Conservation (phyloP, 2,888 invertebrate species). For the Platypus cylindrus region DNA sequence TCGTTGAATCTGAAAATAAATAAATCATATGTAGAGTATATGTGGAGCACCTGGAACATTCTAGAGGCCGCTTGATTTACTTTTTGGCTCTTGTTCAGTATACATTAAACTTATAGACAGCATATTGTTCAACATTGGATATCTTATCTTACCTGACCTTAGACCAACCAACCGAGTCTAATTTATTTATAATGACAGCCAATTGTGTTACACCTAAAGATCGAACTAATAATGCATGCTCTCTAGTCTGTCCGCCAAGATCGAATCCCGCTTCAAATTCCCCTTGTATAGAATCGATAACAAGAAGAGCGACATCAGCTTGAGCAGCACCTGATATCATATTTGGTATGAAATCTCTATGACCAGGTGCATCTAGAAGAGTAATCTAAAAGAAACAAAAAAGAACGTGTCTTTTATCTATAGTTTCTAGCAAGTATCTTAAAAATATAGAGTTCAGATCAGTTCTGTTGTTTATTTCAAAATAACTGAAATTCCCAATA, state of each 20-base stretch:
- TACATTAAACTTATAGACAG: too few relatives aligned
- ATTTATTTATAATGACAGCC: conserved; percentile 91
- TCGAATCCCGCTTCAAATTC: conserved; percentile 99
- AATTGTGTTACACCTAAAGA: conserved; percentile 83
- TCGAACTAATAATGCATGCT: conserved; percentile 89
- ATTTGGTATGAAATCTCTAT: conserved; percentile 98
- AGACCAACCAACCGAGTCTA: conserved; percentile 93
- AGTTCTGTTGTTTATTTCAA: too few relatives aligned
- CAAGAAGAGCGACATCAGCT: conserved; percentile 93
- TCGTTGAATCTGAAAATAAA: conserved; percentile 60
- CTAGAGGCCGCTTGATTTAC: too few relatives aligned
- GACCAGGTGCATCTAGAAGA: conserved; percentile 94
- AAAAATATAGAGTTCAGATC: too few relatives aligned
- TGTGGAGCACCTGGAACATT: conserved; percentile 33
- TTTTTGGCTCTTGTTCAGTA: too few relatives aligned
- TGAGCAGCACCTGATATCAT: conserved; percentile 99
- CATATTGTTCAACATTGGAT: too few relatives aligned
- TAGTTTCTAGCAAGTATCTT: neutral
- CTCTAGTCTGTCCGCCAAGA: conserved; percentile 92
- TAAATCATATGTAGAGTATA: too few relatives aligned
- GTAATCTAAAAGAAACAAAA: conserved; percentile 41
- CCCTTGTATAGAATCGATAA: conserved; percentile 90
- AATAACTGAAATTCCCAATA: too few relatives aligned
- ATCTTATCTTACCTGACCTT: conserved; percentile 42
- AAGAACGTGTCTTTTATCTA: neutral